These are phyloP conservation scores for Epiblema foenella DNA, from an alignment of 2,888 invertebrate species.

Conservation along the genomic window DNA sequence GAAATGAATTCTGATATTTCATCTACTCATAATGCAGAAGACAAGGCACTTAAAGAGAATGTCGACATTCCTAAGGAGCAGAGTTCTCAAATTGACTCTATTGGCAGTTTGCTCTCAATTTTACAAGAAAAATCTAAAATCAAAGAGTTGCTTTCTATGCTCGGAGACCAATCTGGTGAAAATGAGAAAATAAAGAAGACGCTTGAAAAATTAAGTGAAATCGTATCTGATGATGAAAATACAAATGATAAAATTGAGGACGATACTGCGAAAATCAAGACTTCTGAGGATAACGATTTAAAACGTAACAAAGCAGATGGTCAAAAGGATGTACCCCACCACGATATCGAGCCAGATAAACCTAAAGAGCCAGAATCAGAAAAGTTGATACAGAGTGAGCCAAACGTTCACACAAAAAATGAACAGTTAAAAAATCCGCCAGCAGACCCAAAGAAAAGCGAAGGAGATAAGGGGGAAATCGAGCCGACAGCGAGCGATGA, in stretches of 20 bases:
- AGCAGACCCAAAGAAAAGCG: constrained; percentile 32
- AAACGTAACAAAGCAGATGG: constrained; percentile 39
- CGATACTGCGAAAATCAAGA: neutral
- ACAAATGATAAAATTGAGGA: constrained; percentile 48
- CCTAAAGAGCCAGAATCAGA: neutral
- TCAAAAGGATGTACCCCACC: neutral
- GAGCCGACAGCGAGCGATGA: constrained; percentile 24
- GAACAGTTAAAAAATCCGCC: neutral
- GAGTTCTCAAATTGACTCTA: constrained; percentile 56
- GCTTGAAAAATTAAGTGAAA: constrained; percentile 83
- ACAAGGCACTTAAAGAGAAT: constrained; percentile 50
- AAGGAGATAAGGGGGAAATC: constrained; percentile 22
- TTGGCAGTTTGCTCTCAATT: constrained; percentile 69
- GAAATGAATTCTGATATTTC: constrained; percentile 64
- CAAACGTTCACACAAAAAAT: constrained; percentile 26
- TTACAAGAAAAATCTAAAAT: constrained; percentile 80
- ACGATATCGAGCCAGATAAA: constrained; percentile 13
- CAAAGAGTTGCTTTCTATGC: constrained; percentile 73
- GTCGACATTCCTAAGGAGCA: constrained; percentile 51
- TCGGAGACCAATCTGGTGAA: constrained; percentile 71
- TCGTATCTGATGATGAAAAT: constrained; percentile 81
- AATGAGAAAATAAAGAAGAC: constrained; percentile 84
- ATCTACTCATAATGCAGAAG: constrained; percentile 59
- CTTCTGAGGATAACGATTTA: constrained; percentile 13
- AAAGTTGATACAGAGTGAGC: neutral